A percentile compares a stretch with the other conserved stretches of the same genome.
phyloP scores from a whole-genome alignment of 2,797 vertebrate genomes.

The Gallinago nigripennis region DNA sequence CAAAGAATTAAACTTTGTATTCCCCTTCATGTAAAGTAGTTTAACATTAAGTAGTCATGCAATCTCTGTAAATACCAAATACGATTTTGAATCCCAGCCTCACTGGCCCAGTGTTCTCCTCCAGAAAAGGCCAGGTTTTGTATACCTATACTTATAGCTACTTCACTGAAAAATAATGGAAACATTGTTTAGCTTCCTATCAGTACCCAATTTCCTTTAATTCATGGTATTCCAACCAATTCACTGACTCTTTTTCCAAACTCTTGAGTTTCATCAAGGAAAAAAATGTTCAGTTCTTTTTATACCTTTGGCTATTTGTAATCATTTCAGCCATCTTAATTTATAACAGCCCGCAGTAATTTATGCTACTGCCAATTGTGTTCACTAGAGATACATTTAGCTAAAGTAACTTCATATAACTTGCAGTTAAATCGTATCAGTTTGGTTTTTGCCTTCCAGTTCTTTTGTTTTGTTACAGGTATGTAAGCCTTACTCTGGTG shows the following conservation, averaged over 20 bases:
- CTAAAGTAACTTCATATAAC: conserved; percentile 2
- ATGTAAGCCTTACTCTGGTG: neutral
- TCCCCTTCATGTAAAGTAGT: neutral
- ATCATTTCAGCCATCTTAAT: neutral
- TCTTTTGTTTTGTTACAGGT: neutral
- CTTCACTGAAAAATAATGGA: neutral
- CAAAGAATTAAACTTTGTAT: neutral
- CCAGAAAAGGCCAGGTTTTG: neutral
- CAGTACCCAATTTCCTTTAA: neutral
- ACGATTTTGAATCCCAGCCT: neutral
- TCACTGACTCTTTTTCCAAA: neutral
- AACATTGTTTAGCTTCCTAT: neutral
- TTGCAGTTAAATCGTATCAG: neutral
- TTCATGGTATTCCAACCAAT: neutral
- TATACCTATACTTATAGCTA: neutral
- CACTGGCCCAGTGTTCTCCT: neutral
- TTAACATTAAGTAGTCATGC: neutral
- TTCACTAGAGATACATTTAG: neutral
- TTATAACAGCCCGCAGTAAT: conserved; percentile 14
- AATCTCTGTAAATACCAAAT: neutral
- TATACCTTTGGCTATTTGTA: conserved; percentile 12
- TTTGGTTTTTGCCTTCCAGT: neutral
- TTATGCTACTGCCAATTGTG: neutral
- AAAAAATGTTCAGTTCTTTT: neutral
- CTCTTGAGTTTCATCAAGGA: neutral